Evolutionary conservation across 2,113 vertebrate genomes (phyloP), one percentile per base, ranked within the genome.

Genomic region (Taurulus bubalis): DNA sequence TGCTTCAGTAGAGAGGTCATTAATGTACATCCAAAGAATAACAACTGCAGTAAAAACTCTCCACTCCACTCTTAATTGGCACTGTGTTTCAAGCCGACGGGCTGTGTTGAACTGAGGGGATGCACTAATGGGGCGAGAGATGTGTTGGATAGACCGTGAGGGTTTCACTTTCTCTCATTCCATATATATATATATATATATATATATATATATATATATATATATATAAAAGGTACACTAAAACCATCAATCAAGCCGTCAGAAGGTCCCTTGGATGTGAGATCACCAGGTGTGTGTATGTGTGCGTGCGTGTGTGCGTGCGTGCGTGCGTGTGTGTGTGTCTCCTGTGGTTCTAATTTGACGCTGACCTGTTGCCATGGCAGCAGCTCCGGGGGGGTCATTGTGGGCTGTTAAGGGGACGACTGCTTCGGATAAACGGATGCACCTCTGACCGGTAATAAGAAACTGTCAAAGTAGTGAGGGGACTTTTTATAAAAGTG

Each of bases 51-150:
- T 74, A 82, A 87, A n/a, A 77, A 79, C 18, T 34, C 72, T 47
- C 40, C 32, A 9, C 34, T 79, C 42, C 34, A 70, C 71, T 79
- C n/a, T 75, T 91, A 88, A 88, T 91, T 92, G 65, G 68, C 67
- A 26, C 64, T 36, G 40, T 67, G 67, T 51, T 73, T 75, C 49
- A 79, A 75, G 55, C 62, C 47, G 18, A 20, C 64, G 58, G 62
- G 73, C 75, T 77, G 75, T 77, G 77, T 55, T 67, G 58, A 64
- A 70, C 49, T 51, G 62, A 60, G 73, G 59, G 58, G 45, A 58
- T 34, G 58, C 59, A 53, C 59, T 75, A 83, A 88, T 83, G 62
- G 79, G 73, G 7, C 3, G 5, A 67, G 40, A 71, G 59, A 76
- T 49, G 67, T 24, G 30, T 53, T 22, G 45, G 68, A 77, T 16